phyloP scores from a whole-genome alignment of 2,888 invertebrate genomes.

The Cheilosia vulpina region DNA sequence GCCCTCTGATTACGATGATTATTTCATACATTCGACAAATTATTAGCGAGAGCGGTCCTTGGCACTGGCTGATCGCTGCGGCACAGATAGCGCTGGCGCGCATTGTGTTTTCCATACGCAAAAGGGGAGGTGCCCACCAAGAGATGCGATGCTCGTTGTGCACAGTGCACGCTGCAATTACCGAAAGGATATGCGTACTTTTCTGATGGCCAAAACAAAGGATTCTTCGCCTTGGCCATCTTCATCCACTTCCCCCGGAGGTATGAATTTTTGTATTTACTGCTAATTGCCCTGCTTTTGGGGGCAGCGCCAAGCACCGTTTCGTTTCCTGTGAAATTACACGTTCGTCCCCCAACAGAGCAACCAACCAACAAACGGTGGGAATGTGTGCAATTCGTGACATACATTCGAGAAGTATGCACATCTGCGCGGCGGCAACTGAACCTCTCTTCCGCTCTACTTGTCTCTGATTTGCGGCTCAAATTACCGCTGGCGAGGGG shows the following conservation, averaged over 20 bases:
- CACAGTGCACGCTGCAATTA: slow-evolving; percentile 65
- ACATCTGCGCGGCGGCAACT: slow-evolving; percentile 60
- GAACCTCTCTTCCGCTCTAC: slow-evolving; percentile 59
- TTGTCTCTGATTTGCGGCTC: slow-evolving; percentile 51
- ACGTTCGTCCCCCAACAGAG: slow-evolving; percentile 39
- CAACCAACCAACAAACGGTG: slow-evolving; percentile 17
- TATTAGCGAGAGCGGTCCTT: slow-evolving; percentile 65
- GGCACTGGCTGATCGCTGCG: slow-evolving; percentile 19
- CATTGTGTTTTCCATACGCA: slow-evolving; percentile 65
- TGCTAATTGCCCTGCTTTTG: slow-evolving; percentile 65
- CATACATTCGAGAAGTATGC: slow-evolving; percentile 67
- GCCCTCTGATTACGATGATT: slow-evolving; percentile 75
- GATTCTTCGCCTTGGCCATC: slow-evolving; percentile 61
- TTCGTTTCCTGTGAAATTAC: slow-evolving; percentile 73
- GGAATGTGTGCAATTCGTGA: slow-evolving; percentile 69
- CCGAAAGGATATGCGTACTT: slow-evolving; percentile 72
- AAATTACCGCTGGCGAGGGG: slow-evolving; percentile 45
- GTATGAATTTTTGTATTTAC: slow-evolving; percentile 75
- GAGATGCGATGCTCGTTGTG: slow-evolving; percentile 47
- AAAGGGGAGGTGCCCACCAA: slow-evolving; percentile 53
- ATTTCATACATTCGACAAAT: slow-evolving; percentile 76
- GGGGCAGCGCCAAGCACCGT: slow-evolving; percentile 66
- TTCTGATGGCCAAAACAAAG: slow-evolving; percentile 63
- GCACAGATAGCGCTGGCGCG: slow-evolving; percentile 48
- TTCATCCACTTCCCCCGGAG: slow-evolving; percentile 56